Conservation (phyloP, 2,888 invertebrate genomes). For the Cryptophagus acutangulus region DNA sequence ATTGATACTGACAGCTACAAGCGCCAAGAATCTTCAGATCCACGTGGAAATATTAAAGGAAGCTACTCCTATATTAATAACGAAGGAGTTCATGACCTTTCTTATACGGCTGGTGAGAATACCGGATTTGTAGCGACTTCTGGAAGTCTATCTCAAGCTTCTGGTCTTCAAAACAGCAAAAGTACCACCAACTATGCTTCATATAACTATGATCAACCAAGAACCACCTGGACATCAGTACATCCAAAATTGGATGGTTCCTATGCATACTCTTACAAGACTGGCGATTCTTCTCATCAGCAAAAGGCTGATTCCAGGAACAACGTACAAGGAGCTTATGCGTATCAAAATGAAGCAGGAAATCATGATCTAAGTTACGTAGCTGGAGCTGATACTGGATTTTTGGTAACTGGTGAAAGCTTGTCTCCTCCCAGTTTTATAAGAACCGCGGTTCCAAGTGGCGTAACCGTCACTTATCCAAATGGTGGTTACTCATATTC, state of each 20-base stretch:
- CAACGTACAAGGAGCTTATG: slow-evolving; percentile 34
- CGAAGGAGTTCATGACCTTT: slow-evolving; percentile 28
- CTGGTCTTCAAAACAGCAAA: slow-evolving; percentile 10
- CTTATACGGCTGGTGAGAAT: slow-evolving; percentile 32
- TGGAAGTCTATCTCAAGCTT: slow-evolving; percentile 24
- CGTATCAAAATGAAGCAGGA: slow-evolving; percentile 29
- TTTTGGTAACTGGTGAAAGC: slow-evolving; percentile 40
- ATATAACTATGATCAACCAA: not conserved
- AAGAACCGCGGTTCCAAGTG: not conserved
- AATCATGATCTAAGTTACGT: slow-evolving; percentile 31
- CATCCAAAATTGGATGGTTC: slow-evolving; percentile 30
- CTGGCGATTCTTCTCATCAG: slow-evolving; percentile 27
- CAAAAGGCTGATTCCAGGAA: slow-evolving; percentile 34
- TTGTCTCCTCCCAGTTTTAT: slow-evolving; percentile 31
- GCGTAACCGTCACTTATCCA: slow-evolving; percentile 2
- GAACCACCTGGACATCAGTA: not conserved
- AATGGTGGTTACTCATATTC: not conserved
- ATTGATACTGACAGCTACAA: slow-evolving; percentile 31
- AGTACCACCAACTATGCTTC: not conserved
- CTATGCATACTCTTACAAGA: slow-evolving; percentile 31
- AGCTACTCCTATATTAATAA: slow-evolving; percentile 27
- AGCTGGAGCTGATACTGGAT: slow-evolving; percentile 30
- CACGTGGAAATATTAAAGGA: slow-evolving; percentile 27
- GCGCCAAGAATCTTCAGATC: slow-evolving; percentile 29
- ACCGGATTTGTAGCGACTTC: slow-evolving; percentile 35